Evolutionary conservation across 2,113 vertebrate genomes (phyloP).

Genomic region (Anolis carolinensis): DNA sequence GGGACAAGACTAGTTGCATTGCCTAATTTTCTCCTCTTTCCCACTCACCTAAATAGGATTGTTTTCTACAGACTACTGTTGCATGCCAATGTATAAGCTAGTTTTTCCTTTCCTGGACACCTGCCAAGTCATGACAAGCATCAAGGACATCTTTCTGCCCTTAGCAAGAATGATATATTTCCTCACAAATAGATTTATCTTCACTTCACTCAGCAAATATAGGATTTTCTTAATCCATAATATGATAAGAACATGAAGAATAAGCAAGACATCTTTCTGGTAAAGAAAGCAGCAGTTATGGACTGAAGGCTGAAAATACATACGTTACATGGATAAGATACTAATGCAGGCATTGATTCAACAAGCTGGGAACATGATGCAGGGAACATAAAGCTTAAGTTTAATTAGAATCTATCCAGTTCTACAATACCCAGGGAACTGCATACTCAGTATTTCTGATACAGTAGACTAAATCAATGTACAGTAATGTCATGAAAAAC

Average conservation of each 20-base stretch:
- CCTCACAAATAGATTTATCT: constrained; percentile 8
- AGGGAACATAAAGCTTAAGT: neutral
- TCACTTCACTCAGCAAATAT: neutral
- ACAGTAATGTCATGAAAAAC: neutral
- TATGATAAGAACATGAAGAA: constrained; percentile 2
- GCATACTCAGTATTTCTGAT: neutral
- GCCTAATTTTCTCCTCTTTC: neutral
- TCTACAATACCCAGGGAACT: neutral
- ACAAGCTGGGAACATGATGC: neutral
- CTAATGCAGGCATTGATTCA: neutral
- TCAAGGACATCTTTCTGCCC: constrained; percentile 15
- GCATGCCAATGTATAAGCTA: neutral
- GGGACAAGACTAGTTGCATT: neutral
- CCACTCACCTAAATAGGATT: neutral
- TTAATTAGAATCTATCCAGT: neutral
- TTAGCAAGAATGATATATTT: constrained; percentile 16
- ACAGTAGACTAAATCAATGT: too few relatives aligned
- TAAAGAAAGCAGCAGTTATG: constrained; percentile 4
- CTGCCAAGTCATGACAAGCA: constrained; percentile 8
- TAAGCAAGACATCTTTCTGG: neutral
- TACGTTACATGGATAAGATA: neutral
- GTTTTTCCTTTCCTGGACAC: neutral
- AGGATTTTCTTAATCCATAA: constrained; percentile 23
- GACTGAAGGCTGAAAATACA: neutral
- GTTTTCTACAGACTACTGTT: neutral